Percentiles rank a stretch among this genome's conserved stretches.
These are phyloP conservation scores for Hirudinaria manillensis DNA, from an alignment of 2,888 invertebrate genomes.

Conservation along the genomic window DNA sequence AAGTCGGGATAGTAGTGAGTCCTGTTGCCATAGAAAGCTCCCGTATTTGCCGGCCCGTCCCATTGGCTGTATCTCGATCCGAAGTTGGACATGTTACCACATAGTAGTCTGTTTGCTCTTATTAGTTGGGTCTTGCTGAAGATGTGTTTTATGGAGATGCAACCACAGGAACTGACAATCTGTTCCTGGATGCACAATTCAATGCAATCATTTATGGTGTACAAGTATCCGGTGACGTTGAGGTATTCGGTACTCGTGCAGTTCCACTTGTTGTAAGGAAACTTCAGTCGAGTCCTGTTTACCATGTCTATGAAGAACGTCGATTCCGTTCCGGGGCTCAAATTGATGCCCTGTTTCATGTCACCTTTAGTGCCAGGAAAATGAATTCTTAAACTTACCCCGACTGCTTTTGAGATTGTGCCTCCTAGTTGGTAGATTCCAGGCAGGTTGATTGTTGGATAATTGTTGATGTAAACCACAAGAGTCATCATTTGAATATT, in stretches of 20 bases:
- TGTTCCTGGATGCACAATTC: constrained; percentile 13
- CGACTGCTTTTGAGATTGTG: constrained; percentile 6
- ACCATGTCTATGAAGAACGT: not conserved
- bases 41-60: not conserved
- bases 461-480: constrained; percentile 24
- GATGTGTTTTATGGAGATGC: not conserved
- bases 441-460: not conserved
- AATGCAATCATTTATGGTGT: constrained; percentile 8
- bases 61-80: not conserved
- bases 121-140: not conserved
- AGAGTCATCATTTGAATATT: not conserved
- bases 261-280: constrained; percentile 15
- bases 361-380: constrained; percentile 12
- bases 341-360: constrained; percentile 19
- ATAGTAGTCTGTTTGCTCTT: not conserved
- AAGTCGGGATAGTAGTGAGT: not conserved
- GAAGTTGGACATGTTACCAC: constrained; percentile 16
- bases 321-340: constrained; percentile 24
- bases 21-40: not conserved
- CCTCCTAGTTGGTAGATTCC: not conserved
- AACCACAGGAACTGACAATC: not conserved
- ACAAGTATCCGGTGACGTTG: not conserved
- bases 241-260: not conserved
- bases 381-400: constrained; percentile 17
- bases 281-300: constrained; percentile 11